Base-by-base conservation (phyloP, 2,113 vertebrate genomes). In the Poeciliopsis retropinna region DNA sequence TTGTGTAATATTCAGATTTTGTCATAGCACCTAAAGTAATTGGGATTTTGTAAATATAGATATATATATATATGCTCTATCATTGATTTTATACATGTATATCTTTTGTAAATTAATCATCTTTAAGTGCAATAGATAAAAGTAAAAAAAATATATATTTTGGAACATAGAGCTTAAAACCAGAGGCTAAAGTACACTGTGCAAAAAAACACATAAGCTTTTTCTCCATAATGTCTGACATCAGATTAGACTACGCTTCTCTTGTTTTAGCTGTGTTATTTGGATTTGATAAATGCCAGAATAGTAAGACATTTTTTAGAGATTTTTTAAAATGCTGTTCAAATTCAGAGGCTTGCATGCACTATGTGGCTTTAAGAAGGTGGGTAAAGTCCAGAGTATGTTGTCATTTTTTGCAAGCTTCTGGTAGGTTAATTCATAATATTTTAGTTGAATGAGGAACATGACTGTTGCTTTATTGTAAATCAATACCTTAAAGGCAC, bases 121-220 rank as follows among this genome's bases (percentile, higher is more conserved):
- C 94, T 96, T 93, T 94, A 98, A 95, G 97, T 98, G 97, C 97
- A 99, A 98, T 98, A 98, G 95, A 95, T 96, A 95, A 71, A 72
- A 41, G 95, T 91, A 88, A 95, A 91, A 95, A 92, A 89, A 92
- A 34, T 34, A 37, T 11, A 37, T 93, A 86, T 91, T 89, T 88
- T 88, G 84, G 83, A 91, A 86, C 87, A 90, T 88, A 85, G 83
- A 87, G 85, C 54, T 72, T 73, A 28, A 57, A 57, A 57, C 22
- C 51, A n/a, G 51, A 57, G n/a, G 22, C 51, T 57, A 22, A n/a
- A 25, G 25, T 57, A 57, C 51, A 57, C 22, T 57, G 19, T 57
- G 44, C 51, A n/a, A n/a, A 57, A 57, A 57, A 25, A 2, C 25
- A n/a, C 22, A n/a, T 57, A n/a, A n/a, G 22, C 22, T 57, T 22